Conservation (phyloP, 2,888 invertebrate species). For the Hydraecia micacea region DNA sequence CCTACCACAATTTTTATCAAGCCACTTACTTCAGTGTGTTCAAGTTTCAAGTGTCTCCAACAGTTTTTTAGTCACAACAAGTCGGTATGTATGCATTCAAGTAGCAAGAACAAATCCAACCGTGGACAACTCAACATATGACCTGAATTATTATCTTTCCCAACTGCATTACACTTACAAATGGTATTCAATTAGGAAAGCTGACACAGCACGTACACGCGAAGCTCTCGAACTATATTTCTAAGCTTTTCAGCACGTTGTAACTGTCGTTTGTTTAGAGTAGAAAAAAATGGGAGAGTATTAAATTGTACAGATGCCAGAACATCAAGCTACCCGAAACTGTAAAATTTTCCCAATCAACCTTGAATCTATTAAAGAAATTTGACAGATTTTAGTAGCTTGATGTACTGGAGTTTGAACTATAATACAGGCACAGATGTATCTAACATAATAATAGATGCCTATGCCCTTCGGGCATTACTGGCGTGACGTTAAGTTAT, state of each 20-base stretch:
- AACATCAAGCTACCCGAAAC: too few relatives aligned
- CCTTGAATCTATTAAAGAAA: too few relatives aligned
- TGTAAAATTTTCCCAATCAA: too few relatives aligned
- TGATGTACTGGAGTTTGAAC: too few relatives aligned
- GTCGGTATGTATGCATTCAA: conserved; percentile 22
- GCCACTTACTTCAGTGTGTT: not conserved
- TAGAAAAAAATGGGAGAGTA: not conserved
- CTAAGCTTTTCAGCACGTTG: not conserved
- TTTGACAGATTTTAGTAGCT: too few relatives aligned
- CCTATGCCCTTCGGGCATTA: not conserved
- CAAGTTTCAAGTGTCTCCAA: not conserved
- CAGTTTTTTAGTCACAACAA: not conserved
- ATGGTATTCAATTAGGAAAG: conserved; percentile 32
- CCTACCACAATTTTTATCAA: not conserved
- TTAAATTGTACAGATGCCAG: not conserved
- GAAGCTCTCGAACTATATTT: conserved; percentile 10
- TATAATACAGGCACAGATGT: too few relatives aligned
- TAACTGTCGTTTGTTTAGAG: not conserved
- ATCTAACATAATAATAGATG: too few relatives aligned
- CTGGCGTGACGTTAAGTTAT: not conserved
- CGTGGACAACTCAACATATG: conserved; percentile 17
- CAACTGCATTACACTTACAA: conserved; percentile 34
- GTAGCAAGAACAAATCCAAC: not conserved
- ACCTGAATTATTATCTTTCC: conserved; percentile 33
- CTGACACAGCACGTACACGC: not conserved